A percentile compares a stretch with the other conserved stretches of the same genome.
These are phyloP conservation scores for Caenorhabditis imperialis DNA, from an alignment of 2,888 invertebrate species.

Conservation along the genomic window DNA sequence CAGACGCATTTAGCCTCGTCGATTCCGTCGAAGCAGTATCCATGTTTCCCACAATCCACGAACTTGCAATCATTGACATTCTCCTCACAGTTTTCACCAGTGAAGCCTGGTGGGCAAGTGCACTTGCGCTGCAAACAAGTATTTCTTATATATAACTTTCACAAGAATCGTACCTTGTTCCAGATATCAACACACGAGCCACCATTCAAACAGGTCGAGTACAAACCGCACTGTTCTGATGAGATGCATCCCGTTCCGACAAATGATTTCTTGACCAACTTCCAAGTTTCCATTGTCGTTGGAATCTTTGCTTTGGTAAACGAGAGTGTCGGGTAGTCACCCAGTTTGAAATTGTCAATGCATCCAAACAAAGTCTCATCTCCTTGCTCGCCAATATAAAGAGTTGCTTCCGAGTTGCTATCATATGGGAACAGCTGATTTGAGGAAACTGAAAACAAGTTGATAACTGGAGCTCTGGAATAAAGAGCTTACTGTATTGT, in stretches of 20 bases:
- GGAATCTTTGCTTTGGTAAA: constrained; percentile 55
- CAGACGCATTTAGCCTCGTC: constrained; percentile 66
- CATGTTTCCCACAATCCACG: constrained; percentile 52
- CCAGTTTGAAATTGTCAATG: constrained; percentile 53
- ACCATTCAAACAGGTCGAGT: constrained; percentile 62
- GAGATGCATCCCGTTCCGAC: constrained; percentile 60
- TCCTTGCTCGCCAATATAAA: constrained; percentile 37
- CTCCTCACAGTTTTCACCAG: constrained; percentile 67
- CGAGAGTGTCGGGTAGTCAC: constrained; percentile 50
- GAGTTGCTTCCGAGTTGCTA: constrained; percentile 10
- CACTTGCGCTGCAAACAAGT: constrained; percentile 41
- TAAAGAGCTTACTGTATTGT: constrained; percentile 45
- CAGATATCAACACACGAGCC: constrained; percentile 60
- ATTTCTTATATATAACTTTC: background rate
- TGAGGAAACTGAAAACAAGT: constrained; percentile 26
- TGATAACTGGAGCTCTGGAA: background rate
- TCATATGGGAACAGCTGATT: constrained; percentile 44
- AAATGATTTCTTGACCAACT: constrained; percentile 23
- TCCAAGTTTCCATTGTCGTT: constrained; percentile 35
- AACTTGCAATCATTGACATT: constrained; percentile 67
- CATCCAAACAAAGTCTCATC: constrained; percentile 44
- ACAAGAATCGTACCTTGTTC: constrained; percentile 48
- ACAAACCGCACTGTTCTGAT: constrained; percentile 59
- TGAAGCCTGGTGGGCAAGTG: constrained; percentile 62
- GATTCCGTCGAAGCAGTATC: constrained; percentile 62